Conservation (phyloP, 2,888 invertebrate species). For the Glyphotaelius pellucidus region DNA sequence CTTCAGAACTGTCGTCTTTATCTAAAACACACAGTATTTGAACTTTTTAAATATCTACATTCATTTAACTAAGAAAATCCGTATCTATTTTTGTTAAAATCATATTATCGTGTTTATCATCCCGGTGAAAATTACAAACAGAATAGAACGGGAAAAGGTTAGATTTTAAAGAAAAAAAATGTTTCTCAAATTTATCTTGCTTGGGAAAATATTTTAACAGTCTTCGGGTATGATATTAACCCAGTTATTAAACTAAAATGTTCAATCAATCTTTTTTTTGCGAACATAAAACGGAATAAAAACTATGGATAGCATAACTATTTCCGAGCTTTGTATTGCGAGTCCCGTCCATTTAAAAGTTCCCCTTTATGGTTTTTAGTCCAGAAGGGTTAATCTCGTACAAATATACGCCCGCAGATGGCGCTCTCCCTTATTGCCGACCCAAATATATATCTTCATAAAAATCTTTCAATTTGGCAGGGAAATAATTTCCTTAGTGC, state of each 20-base stretch:
- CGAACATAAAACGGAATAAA: neutral
- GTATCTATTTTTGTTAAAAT: neutral
- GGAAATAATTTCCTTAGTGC: neutral
- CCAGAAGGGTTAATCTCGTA: slow-evolving; percentile 14
- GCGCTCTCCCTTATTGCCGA: neutral
- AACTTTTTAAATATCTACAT: neutral
- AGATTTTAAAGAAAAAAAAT: neutral
- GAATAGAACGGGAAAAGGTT: neutral
- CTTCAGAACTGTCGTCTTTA: neutral
- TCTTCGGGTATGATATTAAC: too few species aligned
- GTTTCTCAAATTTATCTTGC: neutral
- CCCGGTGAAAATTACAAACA: too few species aligned
- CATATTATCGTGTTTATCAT: neutral
- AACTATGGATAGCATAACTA: neutral
- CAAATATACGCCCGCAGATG: neutral
- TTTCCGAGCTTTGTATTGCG: slow-evolving; percentile 10
- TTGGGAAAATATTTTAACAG: neutral
- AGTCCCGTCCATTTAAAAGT: slow-evolving; percentile 6
- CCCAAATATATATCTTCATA: slow-evolving; percentile 25
- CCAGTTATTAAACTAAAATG: neutral
- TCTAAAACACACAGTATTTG: neutral
- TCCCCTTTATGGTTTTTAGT: neutral
- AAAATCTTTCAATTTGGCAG: slow-evolving; percentile 15
- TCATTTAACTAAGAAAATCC: neutral
- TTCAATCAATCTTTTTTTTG: neutral